Conservation (phyloP, 2,888 invertebrate genomes). For the Petrolisthes cinctipes region DNA sequence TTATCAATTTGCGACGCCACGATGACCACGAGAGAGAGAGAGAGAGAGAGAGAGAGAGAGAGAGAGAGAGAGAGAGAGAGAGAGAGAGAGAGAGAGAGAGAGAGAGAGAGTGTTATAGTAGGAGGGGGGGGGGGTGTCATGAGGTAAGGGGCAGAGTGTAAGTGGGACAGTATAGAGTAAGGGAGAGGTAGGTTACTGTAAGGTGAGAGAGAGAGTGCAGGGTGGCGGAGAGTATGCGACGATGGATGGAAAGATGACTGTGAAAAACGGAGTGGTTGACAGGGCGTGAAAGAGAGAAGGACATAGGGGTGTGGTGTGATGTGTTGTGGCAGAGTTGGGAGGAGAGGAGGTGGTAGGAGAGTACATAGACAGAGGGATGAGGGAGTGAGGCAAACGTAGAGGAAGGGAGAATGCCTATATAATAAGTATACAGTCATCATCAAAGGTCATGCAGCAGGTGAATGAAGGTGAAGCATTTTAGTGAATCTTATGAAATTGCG, state of each 20-base stretch:
- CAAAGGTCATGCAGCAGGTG: background rate
- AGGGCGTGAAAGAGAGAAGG: conserved; percentile 3
- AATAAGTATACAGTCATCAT: background rate
- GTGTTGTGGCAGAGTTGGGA: conserved; percentile 13
- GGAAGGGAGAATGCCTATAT: background rate
- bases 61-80: background rate
- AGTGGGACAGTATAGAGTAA: background rate
- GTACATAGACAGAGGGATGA: conserved; percentile 9
- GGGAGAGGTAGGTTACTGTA: background rate
- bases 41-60: background rate
- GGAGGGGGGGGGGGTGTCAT: background rate
- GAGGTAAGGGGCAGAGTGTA: background rate
- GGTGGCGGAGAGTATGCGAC: background rate
- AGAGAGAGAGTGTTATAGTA: background rate
- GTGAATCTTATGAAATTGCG: too few species aligned
- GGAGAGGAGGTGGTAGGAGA: conserved; percentile 17
- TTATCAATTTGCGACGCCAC: background rate
- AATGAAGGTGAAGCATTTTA: too few species aligned
- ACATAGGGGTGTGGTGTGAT: background rate
- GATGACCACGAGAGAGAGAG: background rate
- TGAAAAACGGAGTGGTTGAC: background rate
- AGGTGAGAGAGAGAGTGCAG: background rate
- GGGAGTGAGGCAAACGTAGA: background rate
- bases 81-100: background rate
- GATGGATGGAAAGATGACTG: background rate